Conservation (phyloP, 2,888 invertebrate species). For the Crepidodera aurea region DNA sequence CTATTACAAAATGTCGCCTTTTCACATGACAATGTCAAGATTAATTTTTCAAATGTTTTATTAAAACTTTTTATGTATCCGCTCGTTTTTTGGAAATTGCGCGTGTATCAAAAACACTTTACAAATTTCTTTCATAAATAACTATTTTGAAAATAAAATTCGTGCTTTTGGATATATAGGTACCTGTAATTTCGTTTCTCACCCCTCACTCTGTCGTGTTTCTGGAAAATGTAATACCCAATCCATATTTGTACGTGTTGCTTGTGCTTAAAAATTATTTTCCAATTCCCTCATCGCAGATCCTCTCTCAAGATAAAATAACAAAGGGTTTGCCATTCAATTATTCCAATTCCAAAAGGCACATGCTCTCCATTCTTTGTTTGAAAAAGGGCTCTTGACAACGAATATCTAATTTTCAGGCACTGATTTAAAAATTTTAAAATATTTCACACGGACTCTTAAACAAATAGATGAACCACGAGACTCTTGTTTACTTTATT, state of each 20-base stretch:
- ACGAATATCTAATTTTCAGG: slow-evolving; percentile 37
- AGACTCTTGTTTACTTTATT: slow-evolving; percentile 44
- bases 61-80: too few relatives aligned
- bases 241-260: background rate
- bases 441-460: slow-evolving; percentile 43
- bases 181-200: too few relatives aligned
- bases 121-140: too few relatives aligned
- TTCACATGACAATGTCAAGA: too few relatives aligned
- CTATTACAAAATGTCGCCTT: too few relatives aligned
- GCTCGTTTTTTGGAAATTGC: too few relatives aligned
- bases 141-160: too few relatives aligned
- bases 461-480: slow-evolving; percentile 12
- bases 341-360: slow-evolving; percentile 35
- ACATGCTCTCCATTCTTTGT: slow-evolving; percentile 35
- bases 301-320: slow-evolving; percentile 31
- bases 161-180: too few relatives aligned
- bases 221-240: too few relatives aligned
- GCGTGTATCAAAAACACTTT: too few relatives aligned
- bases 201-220: too few relatives aligned
- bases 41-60: too few relatives aligned
- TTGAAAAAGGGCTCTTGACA: slow-evolving; percentile 37
- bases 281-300: slow-evolving; percentile 12
- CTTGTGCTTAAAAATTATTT: background rate
- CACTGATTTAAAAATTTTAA: slow-evolving; percentile 42
- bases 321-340: slow-evolving; percentile 41